Evolutionary conservation across 2,888 invertebrate genomes (phyloP), one percentile per base, ranked within the genome.

Genomic region (Sarcophaga carnaria): DNA sequence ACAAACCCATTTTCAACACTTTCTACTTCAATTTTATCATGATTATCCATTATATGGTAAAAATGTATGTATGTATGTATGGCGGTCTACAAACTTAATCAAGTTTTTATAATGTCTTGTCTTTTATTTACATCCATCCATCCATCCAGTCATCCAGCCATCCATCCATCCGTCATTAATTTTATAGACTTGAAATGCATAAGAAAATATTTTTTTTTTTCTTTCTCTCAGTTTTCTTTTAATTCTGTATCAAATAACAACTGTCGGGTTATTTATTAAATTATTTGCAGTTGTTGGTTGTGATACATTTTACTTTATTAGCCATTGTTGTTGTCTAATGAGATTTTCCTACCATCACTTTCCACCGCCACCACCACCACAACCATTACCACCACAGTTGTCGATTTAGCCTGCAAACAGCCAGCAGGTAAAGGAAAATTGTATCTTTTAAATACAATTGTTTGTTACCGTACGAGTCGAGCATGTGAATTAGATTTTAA

Each of bases 401-500:
- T 69, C 49, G 3, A 12, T 37, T 5, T 37, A 76, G 70, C 45
- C 22, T 75, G 74, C 49, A 71, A 63, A 0, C 49, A 14, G 17
- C 49, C 62, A 71, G 17, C 25, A 64, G 60, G 62, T n/a, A 83
- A 83, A 69, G 59, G 17, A 78, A 78, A 72, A 27, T 22, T 75
- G 54, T 64, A 6, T 45, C 37, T 11, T 59, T 82, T 80, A 78
- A 83, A 76, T n/a, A 59, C 79, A 59, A 83, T 83, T 80, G 83
- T 79, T 79, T 62, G 78, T 83, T 54, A 17, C 54, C 0, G 8
- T 37, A 1, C 37, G 37, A 37, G 37, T 54, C 54, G 17, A 5
- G 69, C 81, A 75, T 87, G 87, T 81, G 87, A 87, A 87, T 84
- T 75, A 83, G 80, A 80, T 74, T 66, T 69, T 66, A 78, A 75